phyloP scores from a whole-genome alignment of 2,888 invertebrate species.

The Andrena flavipes region DNA sequence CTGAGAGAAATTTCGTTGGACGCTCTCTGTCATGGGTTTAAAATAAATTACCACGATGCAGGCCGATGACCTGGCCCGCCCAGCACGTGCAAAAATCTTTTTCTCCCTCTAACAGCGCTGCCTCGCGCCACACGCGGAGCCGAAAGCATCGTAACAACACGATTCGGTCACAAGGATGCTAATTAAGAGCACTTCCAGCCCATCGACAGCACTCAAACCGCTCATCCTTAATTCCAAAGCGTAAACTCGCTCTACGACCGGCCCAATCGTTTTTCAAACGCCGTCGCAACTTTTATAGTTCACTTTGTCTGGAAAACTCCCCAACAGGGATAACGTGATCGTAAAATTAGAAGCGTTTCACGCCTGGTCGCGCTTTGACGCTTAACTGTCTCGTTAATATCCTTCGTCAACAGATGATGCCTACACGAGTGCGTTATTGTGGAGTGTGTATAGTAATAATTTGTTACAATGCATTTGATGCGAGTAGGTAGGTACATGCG shows the following conservation, averaged over 20 bases:
- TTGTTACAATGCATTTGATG: too few relatives aligned
- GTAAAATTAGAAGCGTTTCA: conserved; percentile 18
- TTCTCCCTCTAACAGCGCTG: conserved; percentile 40
- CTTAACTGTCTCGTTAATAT: conserved; percentile 10
- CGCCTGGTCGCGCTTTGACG: not conserved
- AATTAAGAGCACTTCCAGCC: conserved; percentile 19
- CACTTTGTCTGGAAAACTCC: not conserved
- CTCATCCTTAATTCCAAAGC: not conserved
- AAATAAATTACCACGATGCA: conserved; percentile 65
- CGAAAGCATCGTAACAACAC: conserved; percentile 30
- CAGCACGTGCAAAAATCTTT: conserved; percentile 65
- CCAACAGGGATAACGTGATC: conserved; percentile 4
- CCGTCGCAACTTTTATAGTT: not conserved
- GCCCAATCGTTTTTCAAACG: not conserved
- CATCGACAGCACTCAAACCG: conserved; percentile 6
- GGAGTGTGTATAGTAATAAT: too few relatives aligned
- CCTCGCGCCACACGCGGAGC: conserved; percentile 51
- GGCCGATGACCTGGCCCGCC: conserved; percentile 65
- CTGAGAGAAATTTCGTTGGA: conserved; percentile 55
- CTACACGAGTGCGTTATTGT: too few relatives aligned
- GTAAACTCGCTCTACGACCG: not conserved
- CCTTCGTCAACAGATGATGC: too few relatives aligned
- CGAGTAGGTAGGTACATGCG: too few relatives aligned
- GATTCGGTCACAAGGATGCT: conserved; percentile 18
- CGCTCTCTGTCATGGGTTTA: conserved; percentile 59